Evolutionary conservation across 1,140 invertebrate species (phyloP).

Genomic region (Drosophila takahashii): DNA sequence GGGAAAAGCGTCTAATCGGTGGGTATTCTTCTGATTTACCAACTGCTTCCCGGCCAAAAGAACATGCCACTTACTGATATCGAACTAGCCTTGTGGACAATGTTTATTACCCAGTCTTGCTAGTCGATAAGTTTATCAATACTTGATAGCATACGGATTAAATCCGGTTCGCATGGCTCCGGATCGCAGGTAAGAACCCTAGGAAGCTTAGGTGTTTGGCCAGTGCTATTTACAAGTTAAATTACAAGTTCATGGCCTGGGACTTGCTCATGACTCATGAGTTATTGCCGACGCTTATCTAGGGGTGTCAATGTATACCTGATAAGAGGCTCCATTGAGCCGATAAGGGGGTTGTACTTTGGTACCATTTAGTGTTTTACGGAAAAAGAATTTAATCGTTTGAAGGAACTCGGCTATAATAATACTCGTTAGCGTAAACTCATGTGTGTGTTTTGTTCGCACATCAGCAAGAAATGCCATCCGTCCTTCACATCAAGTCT

Average conservation of each 20-base stretch:
- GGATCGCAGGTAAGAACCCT: not conserved
- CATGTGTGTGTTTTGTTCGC: not conserved
- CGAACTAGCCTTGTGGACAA: conserved; percentile 5
- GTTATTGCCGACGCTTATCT: conserved; percentile 20
- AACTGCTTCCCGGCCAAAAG: conserved; percentile 7
- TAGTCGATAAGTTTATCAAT: conserved; percentile 11
- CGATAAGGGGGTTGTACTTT: conserved; percentile 43
- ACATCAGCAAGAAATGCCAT: conserved; percentile 3
- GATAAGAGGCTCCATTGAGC: conserved; percentile 24
- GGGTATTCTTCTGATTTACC: not conserved
- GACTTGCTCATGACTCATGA: conserved; percentile 24
- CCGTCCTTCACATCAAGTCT: conserved; percentile 8
- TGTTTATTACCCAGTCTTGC: not conserved
- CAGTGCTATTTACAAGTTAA: not conserved
- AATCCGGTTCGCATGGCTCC: not conserved
- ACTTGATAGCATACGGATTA: not conserved
- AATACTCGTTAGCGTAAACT: not conserved
- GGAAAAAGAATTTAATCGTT: conserved; percentile 15
- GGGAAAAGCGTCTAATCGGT: conserved; percentile 15
- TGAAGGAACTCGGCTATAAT: not conserved
- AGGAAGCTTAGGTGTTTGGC: not conserved
- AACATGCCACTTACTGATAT: not conserved
- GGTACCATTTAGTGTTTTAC: conserved; percentile 8
- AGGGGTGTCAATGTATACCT: conserved; percentile 20
- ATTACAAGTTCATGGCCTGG: conserved; percentile 24